phyloP scores from a whole-genome alignment of 2,888 invertebrate genomes.

The Theodoxus fluviatilis region DNA sequence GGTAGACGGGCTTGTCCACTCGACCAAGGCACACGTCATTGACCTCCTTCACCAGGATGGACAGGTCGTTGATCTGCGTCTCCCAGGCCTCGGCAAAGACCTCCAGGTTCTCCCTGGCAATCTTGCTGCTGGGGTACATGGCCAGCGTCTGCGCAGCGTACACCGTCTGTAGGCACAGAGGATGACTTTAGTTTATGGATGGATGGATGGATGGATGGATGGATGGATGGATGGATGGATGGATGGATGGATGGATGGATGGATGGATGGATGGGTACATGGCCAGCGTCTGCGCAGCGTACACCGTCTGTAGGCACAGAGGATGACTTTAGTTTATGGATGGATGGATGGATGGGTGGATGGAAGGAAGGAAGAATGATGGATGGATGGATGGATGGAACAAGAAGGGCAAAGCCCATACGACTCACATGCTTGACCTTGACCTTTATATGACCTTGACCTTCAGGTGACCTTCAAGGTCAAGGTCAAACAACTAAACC shows the following conservation, averaged over 20 bases:
- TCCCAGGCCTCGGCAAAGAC: conserved; percentile 76
- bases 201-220: not conserved
- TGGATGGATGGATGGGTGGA: not conserved
- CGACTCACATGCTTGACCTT: too few relatives aligned
- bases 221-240: not conserved
- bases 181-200: not conserved
- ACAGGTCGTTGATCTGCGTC: conserved; percentile 90
- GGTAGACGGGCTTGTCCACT: conserved; percentile 82
- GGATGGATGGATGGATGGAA: too few relatives aligned
- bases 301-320: conserved; percentile 75
- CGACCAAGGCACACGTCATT: conserved; percentile 77
- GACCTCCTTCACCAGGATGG: conserved; percentile 86
- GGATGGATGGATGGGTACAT: conserved; percentile 91
- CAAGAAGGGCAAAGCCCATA: too few relatives aligned
- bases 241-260: too few relatives aligned
- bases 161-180: conserved; percentile 71
- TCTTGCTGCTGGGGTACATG: conserved; percentile 89
- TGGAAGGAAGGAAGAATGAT: not conserved
- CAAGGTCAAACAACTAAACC: too few relatives aligned
- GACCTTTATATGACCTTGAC: too few relatives aligned
- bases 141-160: conserved; percentile 92
- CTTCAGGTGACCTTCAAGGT: too few relatives aligned
- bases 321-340: not conserved
- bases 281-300: conserved; percentile 89
- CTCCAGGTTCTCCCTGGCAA: conserved; percentile 95